These are phyloP conservation scores for Eupeodes latifasciatus DNA, from an alignment of 2,888 invertebrate species.

Conservation along the genomic window DNA sequence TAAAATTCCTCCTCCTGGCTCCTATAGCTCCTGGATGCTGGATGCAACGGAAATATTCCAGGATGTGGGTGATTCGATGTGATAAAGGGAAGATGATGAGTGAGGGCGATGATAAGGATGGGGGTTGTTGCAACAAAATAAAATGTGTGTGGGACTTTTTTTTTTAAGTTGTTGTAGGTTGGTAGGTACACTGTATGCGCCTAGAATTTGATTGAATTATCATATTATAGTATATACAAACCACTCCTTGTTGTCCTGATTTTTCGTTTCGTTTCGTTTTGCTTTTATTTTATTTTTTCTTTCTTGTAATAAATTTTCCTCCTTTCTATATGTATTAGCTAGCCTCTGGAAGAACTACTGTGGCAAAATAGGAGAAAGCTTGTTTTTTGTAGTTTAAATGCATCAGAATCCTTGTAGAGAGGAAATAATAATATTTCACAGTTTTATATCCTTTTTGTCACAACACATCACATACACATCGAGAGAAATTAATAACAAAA, in stretches of 20 bases:
- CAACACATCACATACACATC: constrained; percentile 16
- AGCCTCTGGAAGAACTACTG: constrained; percentile 62
- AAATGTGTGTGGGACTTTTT: background rate
- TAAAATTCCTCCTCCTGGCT: constrained; percentile 38
- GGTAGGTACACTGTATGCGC: too few species aligned
- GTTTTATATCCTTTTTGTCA: constrained; percentile 30
- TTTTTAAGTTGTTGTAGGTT: background rate
- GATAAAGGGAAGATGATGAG: too few species aligned
- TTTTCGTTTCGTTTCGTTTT: constrained; percentile 1
- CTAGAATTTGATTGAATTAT: constrained; percentile 4
- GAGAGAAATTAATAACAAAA: background rate
- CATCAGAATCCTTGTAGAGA: constrained; percentile 69
- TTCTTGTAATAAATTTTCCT: background rate
- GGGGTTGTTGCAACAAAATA: too few species aligned
- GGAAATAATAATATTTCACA: constrained; percentile 36
- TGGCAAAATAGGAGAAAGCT: constrained; percentile 62
- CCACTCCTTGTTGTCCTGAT: constrained; percentile 59
- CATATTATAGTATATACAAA: constrained; percentile 39
- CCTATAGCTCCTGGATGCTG: background rate
- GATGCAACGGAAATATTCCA: background rate
- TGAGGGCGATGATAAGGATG: background rate
- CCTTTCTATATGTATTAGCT: background rate
- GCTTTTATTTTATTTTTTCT: background rate
- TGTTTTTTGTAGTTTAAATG: constrained; percentile 44
- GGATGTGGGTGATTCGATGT: too few species aligned